Evolutionary conservation across 2,113 vertebrate species (phyloP).

Genomic region (Tringa solitaria): DNA sequence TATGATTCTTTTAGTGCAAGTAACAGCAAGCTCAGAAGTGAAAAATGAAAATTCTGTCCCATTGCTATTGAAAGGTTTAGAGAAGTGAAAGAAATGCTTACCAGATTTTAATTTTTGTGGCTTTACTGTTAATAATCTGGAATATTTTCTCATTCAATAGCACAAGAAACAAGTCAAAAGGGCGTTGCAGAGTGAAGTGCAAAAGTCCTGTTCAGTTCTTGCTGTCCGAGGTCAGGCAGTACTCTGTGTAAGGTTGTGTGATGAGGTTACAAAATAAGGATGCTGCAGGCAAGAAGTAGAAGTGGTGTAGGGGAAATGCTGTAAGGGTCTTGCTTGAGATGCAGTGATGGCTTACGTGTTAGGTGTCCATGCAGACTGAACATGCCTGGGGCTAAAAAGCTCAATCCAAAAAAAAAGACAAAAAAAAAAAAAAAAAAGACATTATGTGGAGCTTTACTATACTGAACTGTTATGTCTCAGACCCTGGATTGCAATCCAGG

Average conservation of each 20-base stretch:
- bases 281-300: not conserved
- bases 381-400: conserved; percentile 10
- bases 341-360: not conserved
- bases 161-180: not conserved
- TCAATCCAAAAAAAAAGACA: not conserved
- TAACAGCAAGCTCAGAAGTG: not conserved
- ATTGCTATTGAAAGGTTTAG: not conserved
- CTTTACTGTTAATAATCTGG: not conserved
- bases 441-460: not conserved
- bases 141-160: not conserved
- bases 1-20: not conserved
- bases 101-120: not conserved
- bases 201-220: not conserved
- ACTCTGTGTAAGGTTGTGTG: not conserved
- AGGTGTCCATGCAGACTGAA: not conserved
- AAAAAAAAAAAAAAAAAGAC: not conserved
- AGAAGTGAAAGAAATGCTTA: not conserved
- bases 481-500: not conserved
- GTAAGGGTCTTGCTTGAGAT: not conserved
- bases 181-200: not conserved
- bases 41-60: not conserved
- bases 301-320: not conserved
- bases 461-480: not conserved
- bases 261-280: not conserved
- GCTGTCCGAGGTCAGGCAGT: not conserved